Evolutionary conservation across 2,113 vertebrate genomes (phyloP), one percentile per base, ranked within the genome.

Genomic region (Serilophus lunatus): DNA sequence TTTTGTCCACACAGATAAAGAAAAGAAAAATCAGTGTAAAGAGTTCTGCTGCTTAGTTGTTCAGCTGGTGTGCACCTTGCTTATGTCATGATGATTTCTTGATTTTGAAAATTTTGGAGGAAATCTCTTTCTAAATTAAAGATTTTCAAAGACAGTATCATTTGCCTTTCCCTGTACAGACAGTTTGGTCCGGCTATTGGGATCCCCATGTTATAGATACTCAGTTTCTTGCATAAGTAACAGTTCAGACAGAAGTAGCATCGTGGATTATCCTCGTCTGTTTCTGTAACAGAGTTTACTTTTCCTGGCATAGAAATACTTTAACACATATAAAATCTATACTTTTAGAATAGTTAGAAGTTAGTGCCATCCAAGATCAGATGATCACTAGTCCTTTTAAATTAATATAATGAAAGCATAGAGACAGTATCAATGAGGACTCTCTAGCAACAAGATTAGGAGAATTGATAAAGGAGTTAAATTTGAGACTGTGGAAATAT

Each of bases 121-220:
- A 31, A 66, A 49, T 60, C 14, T 18, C 63, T 54, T 86, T 31
- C 29, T 44, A 63, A 92, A 53, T 38, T 29, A 16, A 90, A 14
- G 16, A 18, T 59, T 85, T 93, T 50, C 13, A 38, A 66, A 66
- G 12, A 33, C 4, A 13, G 18, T n/a, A 23, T 9, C 54, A 64
- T 19, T 40, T 86, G 18, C 7, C 12, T 80, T 91, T n/a, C 17
- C 7, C 13, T 38, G 10, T 28, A 28, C 40, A 79, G 10, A 10
- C 14, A 29, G 5, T 11, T 24, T 31, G 35, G 10, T 64, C 82
- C 0, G 0, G 38, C 20, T 79, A 13, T 38, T 64, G 28, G 26
- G 35, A 54, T 24, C 6, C 8, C 23, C 13, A 1, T 35, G 24
- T 25, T 51, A 18, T 16, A 65, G 7, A 36, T 31, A 64, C n/a